phyloP scores from a whole-genome alignment of 1,140 invertebrate genomes.

The Zaprionus camerounensis region DNA sequence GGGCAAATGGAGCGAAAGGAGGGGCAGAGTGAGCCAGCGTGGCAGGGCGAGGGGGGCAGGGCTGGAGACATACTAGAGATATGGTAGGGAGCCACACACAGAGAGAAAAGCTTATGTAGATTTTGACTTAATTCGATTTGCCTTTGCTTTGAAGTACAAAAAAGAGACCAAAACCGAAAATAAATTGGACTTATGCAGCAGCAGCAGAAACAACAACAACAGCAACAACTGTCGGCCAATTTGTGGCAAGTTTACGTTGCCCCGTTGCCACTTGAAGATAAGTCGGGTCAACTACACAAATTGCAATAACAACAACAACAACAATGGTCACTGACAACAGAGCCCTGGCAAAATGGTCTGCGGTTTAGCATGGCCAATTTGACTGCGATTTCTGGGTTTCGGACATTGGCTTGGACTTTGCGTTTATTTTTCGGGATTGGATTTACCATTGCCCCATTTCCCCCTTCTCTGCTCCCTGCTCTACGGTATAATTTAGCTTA shows the following conservation, averaged over 20 bases:
- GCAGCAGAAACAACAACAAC: conserved; percentile 23
- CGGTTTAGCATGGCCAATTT: conserved; percentile 81
- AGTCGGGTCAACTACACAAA: conserved; percentile 70
- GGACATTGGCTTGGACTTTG: conserved; percentile 45
- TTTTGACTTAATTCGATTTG: conserved; percentile 80
- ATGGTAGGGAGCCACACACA: conserved; percentile 35
- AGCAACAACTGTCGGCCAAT: conserved; percentile 66
- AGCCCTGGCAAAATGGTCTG: conserved; percentile 65
- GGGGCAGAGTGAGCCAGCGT: neutral
- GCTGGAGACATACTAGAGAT: neutral
- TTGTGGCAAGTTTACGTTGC: conserved; percentile 79
- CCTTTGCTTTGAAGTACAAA: conserved; percentile 71
- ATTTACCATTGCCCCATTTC: conserved; percentile 4
- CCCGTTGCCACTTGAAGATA: conserved; percentile 57
- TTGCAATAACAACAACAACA: conserved; percentile 69
- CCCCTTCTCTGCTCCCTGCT: conserved; percentile 16
- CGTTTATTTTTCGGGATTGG: conserved; percentile 38
- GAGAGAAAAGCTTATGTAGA: conserved; percentile 78
- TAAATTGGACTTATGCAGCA: conserved; percentile 80
- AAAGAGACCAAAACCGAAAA: conserved; percentile 51
- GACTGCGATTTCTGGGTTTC: conserved; percentile 70
- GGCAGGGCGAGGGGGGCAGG: neutral
- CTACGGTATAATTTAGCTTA: conserved; percentile 74
- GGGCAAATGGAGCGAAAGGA: conserved; percentile 70
- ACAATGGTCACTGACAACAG: conserved; percentile 26